Evolutionary conservation across 53 echinoderm and acorn worm species (phyloP).

Genomic region (Echinometra lucunter): DNA sequence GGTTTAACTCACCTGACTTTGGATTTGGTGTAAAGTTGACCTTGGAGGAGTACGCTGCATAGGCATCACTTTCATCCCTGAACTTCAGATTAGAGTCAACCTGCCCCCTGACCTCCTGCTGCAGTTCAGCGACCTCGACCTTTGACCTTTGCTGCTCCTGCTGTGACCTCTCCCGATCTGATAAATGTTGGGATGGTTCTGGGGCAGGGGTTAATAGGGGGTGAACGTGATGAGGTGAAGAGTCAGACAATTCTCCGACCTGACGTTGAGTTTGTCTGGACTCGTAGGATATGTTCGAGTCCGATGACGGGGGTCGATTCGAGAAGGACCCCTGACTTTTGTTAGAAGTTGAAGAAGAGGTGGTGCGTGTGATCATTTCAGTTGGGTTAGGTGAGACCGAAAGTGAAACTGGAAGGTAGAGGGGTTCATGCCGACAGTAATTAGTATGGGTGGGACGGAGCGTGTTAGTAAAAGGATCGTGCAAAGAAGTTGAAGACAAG

Average conservation of each 20-base stretch:
- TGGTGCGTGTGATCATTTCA: not conserved
- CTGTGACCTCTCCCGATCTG: slow-evolving; percentile 66
- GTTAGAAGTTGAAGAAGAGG: slow-evolving; percentile 54
- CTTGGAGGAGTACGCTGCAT: slow-evolving; percentile 85
- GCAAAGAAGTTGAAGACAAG: not conserved
- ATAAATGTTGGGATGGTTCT: slow-evolving; percentile 72
- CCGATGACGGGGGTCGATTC: slow-evolving; percentile 23
- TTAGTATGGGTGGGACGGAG: not conserved
- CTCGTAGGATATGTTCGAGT: not conserved
- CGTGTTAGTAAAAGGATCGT: not conserved
- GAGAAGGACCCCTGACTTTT: slow-evolving; percentile 23
- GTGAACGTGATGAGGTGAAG: slow-evolving; percentile 68
- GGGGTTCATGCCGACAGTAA: slow-evolving; percentile 1
- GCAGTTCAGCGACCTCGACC: slow-evolving; percentile 10
- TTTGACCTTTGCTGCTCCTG: slow-evolving; percentile 54
- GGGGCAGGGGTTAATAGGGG: slow-evolving; percentile 71
- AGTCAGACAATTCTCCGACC: slow-evolving; percentile 12
- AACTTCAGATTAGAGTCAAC: slow-evolving; percentile 71
- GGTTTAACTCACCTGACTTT: slow-evolving; percentile 50
- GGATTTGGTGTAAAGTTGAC: slow-evolving; percentile 95
- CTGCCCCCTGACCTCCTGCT: slow-evolving; percentile 53
- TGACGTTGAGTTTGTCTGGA: not conserved
- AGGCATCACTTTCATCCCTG: slow-evolving; percentile 88
- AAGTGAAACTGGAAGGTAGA: slow-evolving; percentile 39
- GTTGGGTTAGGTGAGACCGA: slow-evolving; percentile 50